Conservation (phyloP, 2,113 vertebrate genomes). For the Struthio camelus region DNA sequence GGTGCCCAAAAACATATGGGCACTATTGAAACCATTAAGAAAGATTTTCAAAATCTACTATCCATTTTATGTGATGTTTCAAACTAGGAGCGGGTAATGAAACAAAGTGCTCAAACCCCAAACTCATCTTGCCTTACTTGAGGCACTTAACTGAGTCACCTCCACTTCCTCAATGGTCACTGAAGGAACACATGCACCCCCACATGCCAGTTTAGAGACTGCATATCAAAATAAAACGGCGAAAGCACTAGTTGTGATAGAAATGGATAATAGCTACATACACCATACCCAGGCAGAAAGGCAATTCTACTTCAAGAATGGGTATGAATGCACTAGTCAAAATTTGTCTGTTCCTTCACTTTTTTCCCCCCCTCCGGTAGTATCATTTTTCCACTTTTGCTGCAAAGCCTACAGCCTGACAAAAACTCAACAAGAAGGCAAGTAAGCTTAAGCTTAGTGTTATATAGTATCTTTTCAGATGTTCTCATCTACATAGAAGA, state of each 20-base stretch:
- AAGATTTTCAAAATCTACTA: not conserved
- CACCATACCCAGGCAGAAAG: not conserved
- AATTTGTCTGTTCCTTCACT: not conserved
- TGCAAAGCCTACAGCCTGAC: not conserved
- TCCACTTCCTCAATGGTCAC: not conserved
- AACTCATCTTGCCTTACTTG: rapidly evolving
- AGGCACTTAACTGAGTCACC: not conserved
- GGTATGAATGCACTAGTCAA: not conserved
- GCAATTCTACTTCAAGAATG: not conserved
- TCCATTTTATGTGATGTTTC: not conserved
- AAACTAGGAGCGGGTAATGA: not conserved
- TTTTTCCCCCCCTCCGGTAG: not conserved
- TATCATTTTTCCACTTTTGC: not conserved
- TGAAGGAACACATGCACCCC: not conserved
- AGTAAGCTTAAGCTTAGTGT: constrained; percentile 32
- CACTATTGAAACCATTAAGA: not conserved
- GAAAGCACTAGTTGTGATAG: not conserved
- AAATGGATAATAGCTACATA: not conserved
- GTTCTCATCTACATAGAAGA: not conserved
- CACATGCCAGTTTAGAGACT: not conserved
- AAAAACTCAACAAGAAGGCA: not conserved
- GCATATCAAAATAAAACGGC: not conserved
- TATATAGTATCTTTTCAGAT: not conserved
- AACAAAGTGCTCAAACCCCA: not conserved
- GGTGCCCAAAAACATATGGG: not conserved